Conservation (phyloP, 2,113 vertebrate genomes). For the Physeter macrocephalus region DNA sequence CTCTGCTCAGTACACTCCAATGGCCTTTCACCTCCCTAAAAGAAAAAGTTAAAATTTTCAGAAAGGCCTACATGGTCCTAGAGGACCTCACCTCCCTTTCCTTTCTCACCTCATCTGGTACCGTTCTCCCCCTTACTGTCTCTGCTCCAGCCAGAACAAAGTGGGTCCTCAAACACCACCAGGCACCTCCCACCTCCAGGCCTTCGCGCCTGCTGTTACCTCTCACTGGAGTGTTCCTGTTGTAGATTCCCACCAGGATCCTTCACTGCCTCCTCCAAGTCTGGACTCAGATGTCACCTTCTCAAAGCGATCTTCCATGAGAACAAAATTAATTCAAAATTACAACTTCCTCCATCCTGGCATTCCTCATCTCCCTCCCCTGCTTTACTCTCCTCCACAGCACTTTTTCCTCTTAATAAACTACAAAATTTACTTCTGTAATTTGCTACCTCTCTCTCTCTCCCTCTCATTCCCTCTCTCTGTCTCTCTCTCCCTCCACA, state of each 20-base stretch:
- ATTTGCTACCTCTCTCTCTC: neutral
- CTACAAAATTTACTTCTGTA: neutral
- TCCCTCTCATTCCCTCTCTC: too few relatives aligned
- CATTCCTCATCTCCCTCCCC: neutral
- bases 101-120: neutral
- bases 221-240: neutral
- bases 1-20: neutral
- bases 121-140: neutral
- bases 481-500: too few relatives aligned
- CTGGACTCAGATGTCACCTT: neutral
- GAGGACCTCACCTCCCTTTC: neutral
- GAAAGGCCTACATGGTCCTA: neutral
- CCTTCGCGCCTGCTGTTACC: neutral
- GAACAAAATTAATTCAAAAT: neutral
- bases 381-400: neutral
- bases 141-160: neutral
- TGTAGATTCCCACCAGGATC: neutral
- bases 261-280: neutral
- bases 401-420: neutral
- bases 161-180: neutral
- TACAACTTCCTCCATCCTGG: neutral
- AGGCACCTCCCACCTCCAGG: neutral
- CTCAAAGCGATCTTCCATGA: neutral
- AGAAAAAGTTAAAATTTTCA: neutral
- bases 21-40: neutral